Evolutionary conservation across 2,797 vertebrate species (phyloP), one percentile per base, ranked within the genome.

Genomic region (Manis crassicaudata): DNA sequence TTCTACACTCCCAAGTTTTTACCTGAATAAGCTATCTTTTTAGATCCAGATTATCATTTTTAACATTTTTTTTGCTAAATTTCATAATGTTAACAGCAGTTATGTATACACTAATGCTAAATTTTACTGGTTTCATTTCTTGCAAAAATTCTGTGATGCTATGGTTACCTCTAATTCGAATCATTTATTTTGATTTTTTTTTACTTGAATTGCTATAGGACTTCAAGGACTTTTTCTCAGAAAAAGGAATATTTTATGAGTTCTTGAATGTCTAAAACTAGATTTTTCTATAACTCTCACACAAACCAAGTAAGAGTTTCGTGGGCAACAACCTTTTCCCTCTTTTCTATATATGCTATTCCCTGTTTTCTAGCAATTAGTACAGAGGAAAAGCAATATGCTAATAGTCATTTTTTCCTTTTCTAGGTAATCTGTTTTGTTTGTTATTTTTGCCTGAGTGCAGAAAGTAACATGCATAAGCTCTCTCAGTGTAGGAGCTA

Each of bases 31-130:
- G 20, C 40, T 82, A 46, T 83, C 13, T n/a, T 87, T 87, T 87
- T 32, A 86, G 5, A 82, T 79, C 10, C 62, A 87, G 27, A 56
- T 62, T 80, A 62, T 90, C 12, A 86, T 82, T 86, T 92, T 94
- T 94, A 82, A 72, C 76, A 87, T 65, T 88, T 85, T 90, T 90
- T 94, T 93, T 94, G 14, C 13, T 94, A 56, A 88, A 43, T 37
- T 77, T 90, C 32, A 91, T 83, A 73, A 80, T 62, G 65, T 75
- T 86, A 92, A 63, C 23, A 85, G 73, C 37, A 85, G 92, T 90
- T 92, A 94, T 94, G 68, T 88, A 68, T 21, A 80, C 7, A 88
- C 8, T 67, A 43, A 60, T 87, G 54, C 3, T 82, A 86, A 82
- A 68, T 86, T 92, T 86, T 89, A 54, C n/a, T 91, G 23, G 32